Evolutionary conservation across 2,797 vertebrate genomes (phyloP), one percentile per base, ranked within the genome.

Genomic region (Chromis chromis): DNA sequence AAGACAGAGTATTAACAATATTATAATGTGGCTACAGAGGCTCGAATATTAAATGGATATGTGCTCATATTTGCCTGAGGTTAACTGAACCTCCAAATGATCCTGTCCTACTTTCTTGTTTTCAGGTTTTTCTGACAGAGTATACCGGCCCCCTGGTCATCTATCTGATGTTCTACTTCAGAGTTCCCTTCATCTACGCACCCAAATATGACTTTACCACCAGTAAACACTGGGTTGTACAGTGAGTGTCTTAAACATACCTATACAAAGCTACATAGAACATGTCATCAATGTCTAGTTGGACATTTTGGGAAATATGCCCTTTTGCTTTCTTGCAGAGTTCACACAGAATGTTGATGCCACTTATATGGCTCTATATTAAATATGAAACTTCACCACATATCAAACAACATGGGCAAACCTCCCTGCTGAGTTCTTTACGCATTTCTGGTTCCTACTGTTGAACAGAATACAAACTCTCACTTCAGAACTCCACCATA

Each of bases 81-180:
- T 39, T 36, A 36, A 36, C 17, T 24, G 22, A 40, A 3, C 10
- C 16, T 36, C 0, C 1, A 21, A 42, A 33, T 8, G 7, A 33
- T 33, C 21, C n/a, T 4, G 13, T 55, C 52, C 17, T 52, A 1
- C 13, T 58, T 48, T 62, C 3, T 61, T 25, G 22, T 67, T 57
- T 79, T 68, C 85, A 98, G 97, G 97, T 98, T 60, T 98, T 97
- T 88, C 92, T 98, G 82, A 98, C 96, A 0, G 97, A 98, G 84
- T 98, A 98, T 0, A 94, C 96, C 0, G 97, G 97, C 0, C 97
- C 97, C 0, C 91, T 98, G 16, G 91, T 98, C 84, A 96, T 98
- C 82, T 98, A 98, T 70, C 93, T 98, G 88, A 92, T 98, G 84
- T 98, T 98, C 88, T 98, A 98, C 89, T 98, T 98, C 92, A 94